Percentiles rank a stretch among this genome's conserved stretches.
Conservation (phyloP, 2,113 vertebrate genomes). For the Grammomys dolichurus region DNA sequence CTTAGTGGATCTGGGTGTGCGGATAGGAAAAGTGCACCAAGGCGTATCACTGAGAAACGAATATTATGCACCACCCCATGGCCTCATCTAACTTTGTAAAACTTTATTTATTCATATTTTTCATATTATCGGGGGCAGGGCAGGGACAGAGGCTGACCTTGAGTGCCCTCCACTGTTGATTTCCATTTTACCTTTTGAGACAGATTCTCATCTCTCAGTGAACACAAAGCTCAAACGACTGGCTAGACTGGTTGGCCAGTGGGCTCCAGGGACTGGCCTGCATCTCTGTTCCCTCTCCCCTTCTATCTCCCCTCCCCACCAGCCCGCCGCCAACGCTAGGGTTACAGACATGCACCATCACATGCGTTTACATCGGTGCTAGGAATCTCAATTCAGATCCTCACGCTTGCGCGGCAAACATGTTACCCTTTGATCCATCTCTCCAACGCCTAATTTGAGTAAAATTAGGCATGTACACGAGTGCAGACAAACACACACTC, state of each 20-base stretch:
- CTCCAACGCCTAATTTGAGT: neutral
- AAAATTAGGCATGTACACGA: neutral
- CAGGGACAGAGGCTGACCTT: neutral
- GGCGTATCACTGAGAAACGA: neutral
- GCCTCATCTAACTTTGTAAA: neutral
- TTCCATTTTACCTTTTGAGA: neutral
- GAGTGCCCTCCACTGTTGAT: no score
- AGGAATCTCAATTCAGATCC: neutral
- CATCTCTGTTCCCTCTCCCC: no score
- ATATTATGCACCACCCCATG: accelerated
- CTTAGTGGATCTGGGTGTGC: neutral
- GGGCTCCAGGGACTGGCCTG: neutral
- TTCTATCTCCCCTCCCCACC: neutral
- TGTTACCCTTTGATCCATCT: neutral
- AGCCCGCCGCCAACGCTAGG: neutral
- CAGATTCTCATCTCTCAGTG: neutral
- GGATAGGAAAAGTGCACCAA: neutral
- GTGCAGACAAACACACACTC: neutral
- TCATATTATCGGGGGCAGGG: neutral
- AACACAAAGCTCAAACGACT: neutral
- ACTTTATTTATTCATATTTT: neutral
- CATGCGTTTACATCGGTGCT: accelerated
- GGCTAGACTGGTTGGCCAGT: neutral
- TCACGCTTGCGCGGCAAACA: neutral
- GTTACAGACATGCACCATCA: neutral